phyloP scores from a whole-genome alignment of 2,797 vertebrate species.

The Sarcophilus harrisii region DNA sequence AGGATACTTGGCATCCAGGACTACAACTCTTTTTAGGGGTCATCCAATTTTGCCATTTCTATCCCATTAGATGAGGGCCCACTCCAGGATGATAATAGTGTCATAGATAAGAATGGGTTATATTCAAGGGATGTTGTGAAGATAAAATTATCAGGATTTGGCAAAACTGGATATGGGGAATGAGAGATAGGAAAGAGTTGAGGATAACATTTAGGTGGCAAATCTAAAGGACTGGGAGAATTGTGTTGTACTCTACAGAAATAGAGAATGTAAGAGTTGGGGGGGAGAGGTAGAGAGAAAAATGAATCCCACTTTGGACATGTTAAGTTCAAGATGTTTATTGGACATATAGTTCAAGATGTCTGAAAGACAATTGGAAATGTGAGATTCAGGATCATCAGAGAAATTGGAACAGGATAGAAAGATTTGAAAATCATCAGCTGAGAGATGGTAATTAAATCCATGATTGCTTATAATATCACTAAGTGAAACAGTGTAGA shows the following conservation, averaged over 20 bases:
- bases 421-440: not conserved
- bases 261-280: not conserved
- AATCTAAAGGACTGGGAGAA: not conserved
- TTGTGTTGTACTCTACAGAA: not conserved
- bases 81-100: not conserved
- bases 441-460: not conserved
- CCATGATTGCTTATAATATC: not conserved
- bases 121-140: not conserved
- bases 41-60: not conserved
- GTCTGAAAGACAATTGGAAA: not conserved
- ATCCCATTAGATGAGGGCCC: not conserved
- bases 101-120: not conserved
- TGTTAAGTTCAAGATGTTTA: not conserved
- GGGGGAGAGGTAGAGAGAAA: not conserved
- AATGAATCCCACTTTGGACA: not conserved
- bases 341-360: not conserved
- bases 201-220: not conserved
- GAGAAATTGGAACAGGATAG: not conserved
- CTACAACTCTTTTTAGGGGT: not conserved
- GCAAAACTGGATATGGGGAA: not conserved
- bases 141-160: not conserved
- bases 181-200: not conserved
- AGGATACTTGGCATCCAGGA: not conserved
- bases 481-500: not conserved
- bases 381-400: not conserved